phyloP scores from a whole-genome alignment of 2,888 invertebrate genomes.

The Cyclophora albipunctata region DNA sequence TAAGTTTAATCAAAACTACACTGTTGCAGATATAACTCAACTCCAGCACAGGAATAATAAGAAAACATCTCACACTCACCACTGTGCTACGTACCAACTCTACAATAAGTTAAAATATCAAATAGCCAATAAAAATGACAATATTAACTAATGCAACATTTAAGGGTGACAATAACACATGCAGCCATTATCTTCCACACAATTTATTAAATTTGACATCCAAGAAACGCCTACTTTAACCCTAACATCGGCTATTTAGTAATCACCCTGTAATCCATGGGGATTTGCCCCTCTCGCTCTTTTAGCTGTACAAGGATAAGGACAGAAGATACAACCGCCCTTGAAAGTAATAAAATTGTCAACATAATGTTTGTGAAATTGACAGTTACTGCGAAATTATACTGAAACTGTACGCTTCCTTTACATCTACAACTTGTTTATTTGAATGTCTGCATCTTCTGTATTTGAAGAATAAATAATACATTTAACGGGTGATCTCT shows the following conservation, averaged over 20 bases:
- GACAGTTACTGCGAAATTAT: constrained; percentile 59
- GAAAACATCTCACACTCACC: too few species aligned
- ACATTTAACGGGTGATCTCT: too few species aligned
- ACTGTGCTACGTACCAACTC: too few species aligned
- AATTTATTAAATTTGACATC: constrained; percentile 66
- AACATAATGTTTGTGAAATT: constrained; percentile 32
- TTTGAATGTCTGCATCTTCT: neutral
- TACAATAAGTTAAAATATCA: neutral
- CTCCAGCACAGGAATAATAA: too few species aligned
- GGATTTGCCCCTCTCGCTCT: constrained; percentile 18
- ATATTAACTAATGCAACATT: constrained; percentile 13
- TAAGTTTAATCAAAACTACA: too few species aligned
- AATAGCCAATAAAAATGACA: constrained; percentile 17
- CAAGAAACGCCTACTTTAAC: constrained; percentile 59
- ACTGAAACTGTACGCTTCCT: constrained; percentile 22
- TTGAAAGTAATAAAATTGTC: constrained; percentile 37
- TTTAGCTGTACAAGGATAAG: constrained; percentile 20
- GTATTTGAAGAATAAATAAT: too few species aligned
- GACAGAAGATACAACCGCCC: constrained; percentile 20
- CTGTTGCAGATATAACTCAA: too few species aligned
- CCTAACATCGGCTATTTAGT: constrained; percentile 43
- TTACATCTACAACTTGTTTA: constrained; percentile 3
- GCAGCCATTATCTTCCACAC: constrained; percentile 45
- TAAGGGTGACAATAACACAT: constrained; percentile 12
- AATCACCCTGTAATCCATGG: constrained; percentile 28